Base-by-base conservation (phyloP, 1,140 invertebrate species). In the Drosophila kurseongensis region DNA sequence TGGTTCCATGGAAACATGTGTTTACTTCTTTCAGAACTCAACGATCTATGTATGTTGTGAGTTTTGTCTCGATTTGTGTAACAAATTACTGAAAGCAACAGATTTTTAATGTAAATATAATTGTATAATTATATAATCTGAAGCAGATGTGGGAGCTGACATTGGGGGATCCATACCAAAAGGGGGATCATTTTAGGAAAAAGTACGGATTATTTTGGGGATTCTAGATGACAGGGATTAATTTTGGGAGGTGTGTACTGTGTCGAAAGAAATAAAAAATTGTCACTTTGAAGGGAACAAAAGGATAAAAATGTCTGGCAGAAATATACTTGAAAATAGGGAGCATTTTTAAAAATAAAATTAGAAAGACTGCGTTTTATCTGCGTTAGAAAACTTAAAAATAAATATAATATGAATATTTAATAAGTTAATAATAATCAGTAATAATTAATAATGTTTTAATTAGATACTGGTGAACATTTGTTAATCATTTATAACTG, bases 101-200 rank as follows among this genome's bases (percentile, higher is more conserved):
- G 80, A 88, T 83, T 88, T 88, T 89, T 89, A 88, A 88, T 88
- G 79, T 88, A 80, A 73, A 88, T 88, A 89, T 89, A 89, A 89
- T 89, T 88, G 83, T 88, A 77, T 88, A 88, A 89, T 88, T 88
- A 76, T 71, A 88, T 88, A 88, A 88, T 88, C 84, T 60, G 44
- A 44, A 58, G 72, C 84, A 88, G 66, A 89, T 88, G 83, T 68
- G 50, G 14, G 13, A 48, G 59, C 61, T 52, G 51, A 14, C 52
- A 45, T 50, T 50, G 35, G 73, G 61, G 44, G 10, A 36, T 44
- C n/a, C 0, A n/a, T n/a, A n/a, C 12, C 8, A 41, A 40, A 75
- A 44, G 79, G 69, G 68, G 67, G 74, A 36, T 60, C 40, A 7
- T 23, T 54, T 45, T 35, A 7, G 27, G 14, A 10, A 59, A 7